Evolutionary conservation across 2,113 vertebrate species (phyloP).

Genomic region (Plectropomus leopardus): DNA sequence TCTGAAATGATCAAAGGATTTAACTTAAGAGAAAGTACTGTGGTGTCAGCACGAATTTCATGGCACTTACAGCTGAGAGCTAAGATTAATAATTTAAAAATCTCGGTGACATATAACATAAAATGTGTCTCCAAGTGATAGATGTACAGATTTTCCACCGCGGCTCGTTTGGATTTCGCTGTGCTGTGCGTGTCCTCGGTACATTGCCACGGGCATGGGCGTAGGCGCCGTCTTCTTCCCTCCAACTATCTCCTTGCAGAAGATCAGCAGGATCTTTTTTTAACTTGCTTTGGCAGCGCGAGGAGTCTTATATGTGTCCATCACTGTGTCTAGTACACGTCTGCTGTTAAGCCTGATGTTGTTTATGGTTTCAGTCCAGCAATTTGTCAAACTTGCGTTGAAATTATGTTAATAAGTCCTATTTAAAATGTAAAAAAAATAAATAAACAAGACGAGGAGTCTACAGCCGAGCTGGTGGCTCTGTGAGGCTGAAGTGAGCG

Average conservation of each 20-base stretch:
- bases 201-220: conserved; percentile 41
- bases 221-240: conserved; percentile 36
- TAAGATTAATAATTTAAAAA: neutral
- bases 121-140: conserved; percentile 9
- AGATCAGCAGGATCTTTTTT: conserved; percentile 32
- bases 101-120: neutral
- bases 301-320: conserved; percentile 26
- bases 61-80: neutral
- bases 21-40: neutral
- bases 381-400: neutral
- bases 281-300: conserved; percentile 43
- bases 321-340: conserved; percentile 33
- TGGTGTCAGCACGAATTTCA: conserved; percentile 1
- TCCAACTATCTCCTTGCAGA: conserved; percentile 32
- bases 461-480: too few species aligned
- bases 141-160: conserved; percentile 36
- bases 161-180: conserved; percentile 26
- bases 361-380: neutral
- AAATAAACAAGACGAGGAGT: neutral
- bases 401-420: neutral
- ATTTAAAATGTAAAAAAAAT: neutral
- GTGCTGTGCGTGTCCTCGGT: conserved; percentile 21
- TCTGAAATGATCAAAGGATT: neutral
- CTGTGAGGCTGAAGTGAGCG: too few species aligned
- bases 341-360: conserved; percentile 1